These are phyloP conservation scores for Aphyosemion australe DNA, from an alignment of 2,113 vertebrate genomes.

Conservation along the genomic window DNA sequence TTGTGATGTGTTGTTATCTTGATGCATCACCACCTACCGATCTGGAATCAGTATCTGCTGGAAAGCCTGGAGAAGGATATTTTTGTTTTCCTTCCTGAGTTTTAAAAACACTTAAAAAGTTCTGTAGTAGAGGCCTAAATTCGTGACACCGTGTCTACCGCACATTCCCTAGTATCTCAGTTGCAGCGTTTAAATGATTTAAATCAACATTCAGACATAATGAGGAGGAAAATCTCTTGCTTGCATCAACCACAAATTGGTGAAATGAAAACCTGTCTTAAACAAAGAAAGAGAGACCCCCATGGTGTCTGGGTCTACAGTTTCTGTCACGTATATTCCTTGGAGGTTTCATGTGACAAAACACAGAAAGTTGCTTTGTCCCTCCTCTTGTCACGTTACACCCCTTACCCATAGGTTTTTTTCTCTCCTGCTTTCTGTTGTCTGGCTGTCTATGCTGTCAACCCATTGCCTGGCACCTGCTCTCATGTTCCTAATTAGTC, in stretches of 20 bases:
- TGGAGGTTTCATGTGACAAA: constrained; percentile 85
- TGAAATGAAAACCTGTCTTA: constrained; percentile 80
- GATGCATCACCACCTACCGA: too few relatives aligned
- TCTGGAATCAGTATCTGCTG: too few relatives aligned
- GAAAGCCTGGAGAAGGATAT: too few relatives aligned
- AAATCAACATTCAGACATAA: constrained; percentile 69
- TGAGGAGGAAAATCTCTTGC: constrained; percentile 76
- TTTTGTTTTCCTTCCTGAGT: too few relatives aligned
- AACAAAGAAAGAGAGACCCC: constrained; percentile 75
- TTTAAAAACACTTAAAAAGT: too few relatives aligned
- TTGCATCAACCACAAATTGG: constrained; percentile 76
- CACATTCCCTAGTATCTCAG: too few relatives aligned
- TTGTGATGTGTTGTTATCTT: too few relatives aligned
- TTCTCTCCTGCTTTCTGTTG: constrained; percentile 67
- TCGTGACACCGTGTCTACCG: too few relatives aligned
- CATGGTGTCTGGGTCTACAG: constrained; percentile 76
- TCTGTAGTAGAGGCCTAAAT: too few relatives aligned
- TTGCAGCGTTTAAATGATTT: too few relatives aligned
- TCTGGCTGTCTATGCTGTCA: constrained; percentile 86
- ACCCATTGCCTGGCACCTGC: constrained; percentile 87
- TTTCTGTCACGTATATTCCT: constrained; percentile 84
- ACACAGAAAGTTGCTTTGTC: constrained; percentile 84
- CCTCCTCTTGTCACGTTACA: constrained; percentile 82
- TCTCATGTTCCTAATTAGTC: constrained; percentile 94
- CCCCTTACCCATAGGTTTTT: constrained; percentile 76